Evolutionary conservation across 2,113 vertebrate genomes (phyloP).

Genomic region (Solea solea): DNA sequence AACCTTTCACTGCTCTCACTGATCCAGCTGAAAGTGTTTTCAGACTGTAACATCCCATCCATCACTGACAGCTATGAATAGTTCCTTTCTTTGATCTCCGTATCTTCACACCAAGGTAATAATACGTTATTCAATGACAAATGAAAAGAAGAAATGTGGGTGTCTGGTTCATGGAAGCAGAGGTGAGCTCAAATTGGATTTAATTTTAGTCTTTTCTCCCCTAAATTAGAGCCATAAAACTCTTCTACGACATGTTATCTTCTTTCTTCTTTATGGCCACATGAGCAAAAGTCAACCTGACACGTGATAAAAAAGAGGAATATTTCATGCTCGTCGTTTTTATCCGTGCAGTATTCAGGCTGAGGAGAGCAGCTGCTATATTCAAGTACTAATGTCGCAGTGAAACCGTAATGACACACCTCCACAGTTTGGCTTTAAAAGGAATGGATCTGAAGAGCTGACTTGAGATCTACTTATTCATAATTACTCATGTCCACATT

Average conservation of each 20-base stretch:
- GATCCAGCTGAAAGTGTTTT: constrained; percentile 18
- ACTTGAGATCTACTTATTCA: neutral
- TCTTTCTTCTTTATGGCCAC: neutral
- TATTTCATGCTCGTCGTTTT: neutral
- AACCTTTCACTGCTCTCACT: constrained; percentile 22
- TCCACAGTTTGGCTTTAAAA: neutral
- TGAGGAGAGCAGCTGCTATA: constrained; percentile 18
- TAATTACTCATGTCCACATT: constrained; percentile 10
- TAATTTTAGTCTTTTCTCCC: neutral
- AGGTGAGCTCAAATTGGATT: constrained; percentile 6
- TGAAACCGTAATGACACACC: constrained; percentile 23
- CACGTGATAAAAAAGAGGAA: neutral
- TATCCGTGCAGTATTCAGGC: neutral
- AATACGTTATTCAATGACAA: constrained; percentile 28
- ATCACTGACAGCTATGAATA: constrained; percentile 5
- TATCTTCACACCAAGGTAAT: constrained; percentile 16
- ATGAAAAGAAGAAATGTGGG: constrained; percentile 4
- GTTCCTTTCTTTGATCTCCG: neutral
- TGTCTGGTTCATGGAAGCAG: neutral
- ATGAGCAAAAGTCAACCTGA: neutral
- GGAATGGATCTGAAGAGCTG: neutral
- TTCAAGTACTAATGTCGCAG: constrained; percentile 41
- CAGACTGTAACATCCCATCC: constrained; percentile 19
- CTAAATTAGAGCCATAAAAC: constrained; percentile 9
- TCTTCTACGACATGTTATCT: neutral